These are phyloP conservation scores for Agrochola macilenta DNA, from an alignment of 2,888 invertebrate genomes.

Conservation along the genomic window DNA sequence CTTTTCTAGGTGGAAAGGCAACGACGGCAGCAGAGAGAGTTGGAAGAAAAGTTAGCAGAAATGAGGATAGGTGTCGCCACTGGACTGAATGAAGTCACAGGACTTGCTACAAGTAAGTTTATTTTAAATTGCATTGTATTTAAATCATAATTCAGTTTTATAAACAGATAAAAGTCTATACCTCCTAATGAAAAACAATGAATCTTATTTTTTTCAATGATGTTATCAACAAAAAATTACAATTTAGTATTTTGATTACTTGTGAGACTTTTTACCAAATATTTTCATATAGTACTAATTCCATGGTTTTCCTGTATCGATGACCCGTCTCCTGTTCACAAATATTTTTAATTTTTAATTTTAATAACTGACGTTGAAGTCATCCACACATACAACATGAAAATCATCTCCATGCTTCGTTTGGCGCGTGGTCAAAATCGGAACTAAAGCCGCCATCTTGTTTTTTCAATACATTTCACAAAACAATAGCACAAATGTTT, in stretches of 20 bases:
- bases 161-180: constrained; percentile 1
- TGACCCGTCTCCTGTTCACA: background rate
- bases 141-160: background rate
- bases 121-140: background rate
- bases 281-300: background rate
- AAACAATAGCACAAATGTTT: background rate
- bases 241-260: constrained; percentile 10
- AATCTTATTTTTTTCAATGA: background rate
- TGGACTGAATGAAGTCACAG: constrained; percentile 88
- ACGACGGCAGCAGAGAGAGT: constrained; percentile 89
- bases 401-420: background rate
- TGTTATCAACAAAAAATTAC: constrained; percentile 8
- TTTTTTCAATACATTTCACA: background rate
- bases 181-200: background rate
- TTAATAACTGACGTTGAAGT: background rate
- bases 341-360: too few relatives aligned
- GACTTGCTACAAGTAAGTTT: constrained; percentile 84
- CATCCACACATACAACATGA: background rate
- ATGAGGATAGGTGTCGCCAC: constrained; percentile 89
- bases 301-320: constrained; percentile 1
- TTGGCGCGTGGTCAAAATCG: background rate
- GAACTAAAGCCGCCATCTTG: background rate
- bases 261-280: background rate
- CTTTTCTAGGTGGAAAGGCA: constrained; percentile 92
- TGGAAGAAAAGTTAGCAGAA: constrained; percentile 89